Percentiles rank a stretch among this genome's conserved stretches.
Evolutionary conservation across 2,888 invertebrate species (phyloP).

Genomic region (Polylopha cassiicola): DNA sequence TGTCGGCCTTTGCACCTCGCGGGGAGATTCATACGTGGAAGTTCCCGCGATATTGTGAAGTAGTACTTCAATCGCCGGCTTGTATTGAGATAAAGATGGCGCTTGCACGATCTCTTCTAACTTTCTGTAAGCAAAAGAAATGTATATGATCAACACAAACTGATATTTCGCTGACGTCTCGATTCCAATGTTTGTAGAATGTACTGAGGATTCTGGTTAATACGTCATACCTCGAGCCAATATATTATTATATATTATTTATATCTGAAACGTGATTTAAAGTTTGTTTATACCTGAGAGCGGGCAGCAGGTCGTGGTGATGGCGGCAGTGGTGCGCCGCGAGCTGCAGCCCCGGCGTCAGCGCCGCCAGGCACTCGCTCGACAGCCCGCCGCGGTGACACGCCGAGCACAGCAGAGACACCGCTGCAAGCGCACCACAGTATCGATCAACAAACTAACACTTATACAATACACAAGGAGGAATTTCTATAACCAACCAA

Average conservation of each 20-base stretch:
- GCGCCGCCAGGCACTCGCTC: conserved; percentile 46
- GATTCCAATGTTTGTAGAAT: too few species aligned
- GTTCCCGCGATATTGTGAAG: conserved; percentile 51
- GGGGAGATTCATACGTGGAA: conserved; percentile 23
- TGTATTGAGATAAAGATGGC: conserved; percentile 54
- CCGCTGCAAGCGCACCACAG: conserved; percentile 42
- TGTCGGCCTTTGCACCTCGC: conserved; percentile 35
- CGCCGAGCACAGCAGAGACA: conserved; percentile 54
- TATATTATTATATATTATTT: too few species aligned
- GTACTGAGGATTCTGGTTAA: too few species aligned
- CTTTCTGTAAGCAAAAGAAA: conserved; percentile 42
- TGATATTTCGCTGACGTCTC: too few species aligned
- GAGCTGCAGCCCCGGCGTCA: conserved; percentile 62
- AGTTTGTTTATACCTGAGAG: conserved; percentile 46
- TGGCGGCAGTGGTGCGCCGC: conserved; percentile 57
- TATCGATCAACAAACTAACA: too few species aligned
- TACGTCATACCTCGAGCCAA: too few species aligned
- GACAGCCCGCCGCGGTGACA: conserved; percentile 36
- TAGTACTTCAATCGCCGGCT: conserved; percentile 58
- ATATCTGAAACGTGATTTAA: not conserved
- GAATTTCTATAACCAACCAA: too few species aligned
- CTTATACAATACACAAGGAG: too few species aligned
- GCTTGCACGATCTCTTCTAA: conserved; percentile 60
- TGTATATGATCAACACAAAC: not conserved
- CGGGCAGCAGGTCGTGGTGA: conserved; percentile 55